A percentile compares a stretch with the other conserved stretches of the same genome.
Conservation (phyloP, 2,888 invertebrate species). For the Agapetus fuscipes region DNA sequence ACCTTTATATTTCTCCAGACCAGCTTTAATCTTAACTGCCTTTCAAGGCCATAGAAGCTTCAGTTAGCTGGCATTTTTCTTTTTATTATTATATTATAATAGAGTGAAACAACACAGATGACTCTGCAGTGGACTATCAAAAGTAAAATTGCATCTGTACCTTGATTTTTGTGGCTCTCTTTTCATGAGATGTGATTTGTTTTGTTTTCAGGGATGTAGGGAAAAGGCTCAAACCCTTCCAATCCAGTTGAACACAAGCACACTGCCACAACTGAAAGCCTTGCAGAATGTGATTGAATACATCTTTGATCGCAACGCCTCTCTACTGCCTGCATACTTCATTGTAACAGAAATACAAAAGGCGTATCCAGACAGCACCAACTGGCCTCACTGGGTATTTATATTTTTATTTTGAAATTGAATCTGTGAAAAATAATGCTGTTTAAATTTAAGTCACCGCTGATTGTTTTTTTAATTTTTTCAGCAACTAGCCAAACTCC, state of each 20-base stretch:
- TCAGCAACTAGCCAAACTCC: constrained; percentile 72
- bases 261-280: constrained; percentile 72
- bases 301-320: constrained; percentile 87
- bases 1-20: too few relatives aligned
- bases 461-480: constrained; percentile 25
- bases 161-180: too few relatives aligned
- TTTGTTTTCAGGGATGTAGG: constrained; percentile 64
- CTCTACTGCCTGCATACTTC: constrained; percentile 88
- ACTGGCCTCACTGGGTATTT: constrained; percentile 83
- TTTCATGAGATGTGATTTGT: too few relatives aligned
- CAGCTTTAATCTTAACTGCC: too few relatives aligned
- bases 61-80: too few relatives aligned
- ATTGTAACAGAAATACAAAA: constrained; percentile 93
- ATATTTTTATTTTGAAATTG: background rate
- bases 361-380: constrained; percentile 66
- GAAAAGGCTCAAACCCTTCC: constrained; percentile 83
- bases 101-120: too few relatives aligned
- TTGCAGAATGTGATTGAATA: constrained; percentile 74
- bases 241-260: constrained; percentile 64
- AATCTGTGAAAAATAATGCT: background rate
- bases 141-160: too few relatives aligned
- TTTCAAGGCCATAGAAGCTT: too few relatives aligned
- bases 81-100: too few relatives aligned
- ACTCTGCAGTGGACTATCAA: too few relatives aligned
- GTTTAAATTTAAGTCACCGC: background rate